Evolutionary conservation across 2,797 vertebrate species (phyloP).

Genomic region (Triplophysa bombifrons): DNA sequence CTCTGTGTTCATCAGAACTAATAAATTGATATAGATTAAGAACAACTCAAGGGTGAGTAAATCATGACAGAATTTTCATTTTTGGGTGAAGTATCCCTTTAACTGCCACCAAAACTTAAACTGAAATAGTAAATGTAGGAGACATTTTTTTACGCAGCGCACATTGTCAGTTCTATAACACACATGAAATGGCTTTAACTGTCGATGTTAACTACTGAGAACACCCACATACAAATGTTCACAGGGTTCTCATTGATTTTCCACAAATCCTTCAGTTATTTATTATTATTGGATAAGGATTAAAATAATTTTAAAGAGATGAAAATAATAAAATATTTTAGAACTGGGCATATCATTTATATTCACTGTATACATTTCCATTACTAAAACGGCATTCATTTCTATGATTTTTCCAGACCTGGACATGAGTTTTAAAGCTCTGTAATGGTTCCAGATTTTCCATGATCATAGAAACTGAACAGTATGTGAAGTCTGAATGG

Average conservation of each 20-base stretch:
- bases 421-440: neutral
- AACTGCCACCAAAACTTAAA: neutral
- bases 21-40: too few species aligned
- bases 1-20: too few species aligned
- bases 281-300: neutral
- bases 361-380: neutral
- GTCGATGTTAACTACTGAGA: neutral
- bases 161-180: neutral
- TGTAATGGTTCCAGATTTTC: neutral
- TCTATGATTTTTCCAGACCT: neutral
- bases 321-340: neutral
- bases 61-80: too few species aligned
- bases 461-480: neutral
- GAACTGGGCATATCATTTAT: constrained; percentile 6
- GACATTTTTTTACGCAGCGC: neutral
- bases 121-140: neutral
- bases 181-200: neutral
- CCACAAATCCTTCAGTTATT: neutral
- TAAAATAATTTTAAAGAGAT: neutral
- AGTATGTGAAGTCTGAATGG: neutral
- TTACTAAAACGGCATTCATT: neutral
- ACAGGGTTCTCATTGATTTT: neutral
- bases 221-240: neutral
- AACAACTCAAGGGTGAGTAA: too few species aligned
- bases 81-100: too few species aligned